Percentiles rank a stretch among this genome's conserved stretches.
phyloP scores from a whole-genome alignment of 2,113 vertebrate species.

The Oncorhynchus nerka region DNA sequence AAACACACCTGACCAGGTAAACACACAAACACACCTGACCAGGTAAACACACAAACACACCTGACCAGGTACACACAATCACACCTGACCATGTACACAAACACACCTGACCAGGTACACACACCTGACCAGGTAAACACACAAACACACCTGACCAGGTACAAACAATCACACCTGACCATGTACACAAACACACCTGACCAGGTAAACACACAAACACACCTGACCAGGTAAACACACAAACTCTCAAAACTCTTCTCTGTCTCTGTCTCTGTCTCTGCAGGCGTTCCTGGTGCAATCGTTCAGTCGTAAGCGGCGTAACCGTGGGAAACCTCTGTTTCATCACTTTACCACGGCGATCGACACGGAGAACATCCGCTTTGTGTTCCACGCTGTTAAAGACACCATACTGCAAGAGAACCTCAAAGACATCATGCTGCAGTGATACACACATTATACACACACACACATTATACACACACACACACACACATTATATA shows the following conservation, averaged over 20 bases:
- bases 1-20: too few relatives aligned
- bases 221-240: too few relatives aligned
- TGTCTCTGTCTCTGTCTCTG: constrained; percentile 11
- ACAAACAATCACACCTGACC: too few relatives aligned
- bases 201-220: too few relatives aligned
- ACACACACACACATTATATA: not conserved
- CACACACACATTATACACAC: not conserved
- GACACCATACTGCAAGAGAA: constrained; percentile 98
- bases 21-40: not conserved
- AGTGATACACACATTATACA: constrained; percentile 68
- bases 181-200: too few relatives aligned
- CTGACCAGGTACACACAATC: too few relatives aligned
- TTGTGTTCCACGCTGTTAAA: constrained; percentile 95
- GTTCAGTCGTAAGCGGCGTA: constrained; percentile 89
- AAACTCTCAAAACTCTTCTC: not conserved
- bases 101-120: too few relatives aligned
- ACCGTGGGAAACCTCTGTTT: constrained; percentile 90
- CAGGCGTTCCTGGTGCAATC: constrained; percentile 88
- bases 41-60: too few relatives aligned
- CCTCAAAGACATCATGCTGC: constrained; percentile 95
- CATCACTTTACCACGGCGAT: constrained; percentile 98
- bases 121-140: too few relatives aligned
- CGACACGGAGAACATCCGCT: constrained; percentile 97
- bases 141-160: too few relatives aligned
- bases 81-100: too few relatives aligned